phyloP scores from a whole-genome alignment of 2,797 vertebrate species.

The Carcharodon carcharias region DNA sequence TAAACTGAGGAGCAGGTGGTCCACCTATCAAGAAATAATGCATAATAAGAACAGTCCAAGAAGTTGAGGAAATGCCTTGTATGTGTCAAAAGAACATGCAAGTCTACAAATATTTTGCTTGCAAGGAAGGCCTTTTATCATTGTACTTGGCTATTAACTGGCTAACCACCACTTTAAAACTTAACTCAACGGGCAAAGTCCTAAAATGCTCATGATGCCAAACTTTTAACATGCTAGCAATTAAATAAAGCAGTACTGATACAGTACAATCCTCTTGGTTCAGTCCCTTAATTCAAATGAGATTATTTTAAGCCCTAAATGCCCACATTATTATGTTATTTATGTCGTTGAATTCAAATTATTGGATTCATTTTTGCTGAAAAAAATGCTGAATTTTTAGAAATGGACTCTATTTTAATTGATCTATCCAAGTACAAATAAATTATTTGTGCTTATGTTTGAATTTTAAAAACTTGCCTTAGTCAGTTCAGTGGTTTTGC shows the following conservation, averaged over 20 bases:
- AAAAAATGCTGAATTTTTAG: background rate
- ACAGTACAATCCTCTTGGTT: background rate
- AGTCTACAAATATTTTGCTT: background rate
- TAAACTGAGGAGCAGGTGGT: background rate
- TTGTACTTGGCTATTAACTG: background rate
- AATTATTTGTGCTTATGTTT: background rate
- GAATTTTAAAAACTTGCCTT: background rate
- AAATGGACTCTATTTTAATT: background rate
- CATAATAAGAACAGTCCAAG: background rate
- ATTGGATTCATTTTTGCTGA: background rate
- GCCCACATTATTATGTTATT: too few relatives aligned
- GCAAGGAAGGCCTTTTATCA: background rate
- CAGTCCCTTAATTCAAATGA: too few relatives aligned
- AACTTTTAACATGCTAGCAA: background rate
- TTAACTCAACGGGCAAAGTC: background rate
- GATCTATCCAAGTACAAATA: background rate
- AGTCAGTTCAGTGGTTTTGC: too few relatives aligned
- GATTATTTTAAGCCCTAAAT: too few relatives aligned
- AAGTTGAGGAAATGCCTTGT: background rate
- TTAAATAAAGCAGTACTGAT: background rate
- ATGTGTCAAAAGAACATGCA: background rate
- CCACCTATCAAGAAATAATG: background rate
- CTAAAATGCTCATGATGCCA: background rate
- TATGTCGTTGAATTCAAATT: background rate
- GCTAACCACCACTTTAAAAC: background rate